Evolutionary conservation across 2,888 invertebrate genomes (phyloP), one percentile per base, ranked within the genome.

Genomic region (Heliconius sara): DNA sequence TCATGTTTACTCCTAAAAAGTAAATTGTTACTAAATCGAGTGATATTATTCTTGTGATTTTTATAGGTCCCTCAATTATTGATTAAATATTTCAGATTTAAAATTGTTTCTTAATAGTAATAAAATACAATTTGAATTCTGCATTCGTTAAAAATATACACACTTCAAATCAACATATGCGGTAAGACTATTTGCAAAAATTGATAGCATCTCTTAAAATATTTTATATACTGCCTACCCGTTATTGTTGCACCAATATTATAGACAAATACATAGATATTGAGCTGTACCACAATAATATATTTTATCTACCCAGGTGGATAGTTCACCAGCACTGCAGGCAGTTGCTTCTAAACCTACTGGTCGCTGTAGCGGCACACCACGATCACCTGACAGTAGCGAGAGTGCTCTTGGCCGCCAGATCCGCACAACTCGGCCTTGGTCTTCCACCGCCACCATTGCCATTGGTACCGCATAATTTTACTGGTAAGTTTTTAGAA

Each of bases 301-400:
- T 52, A 22, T 7, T 30, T 57, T 22, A 0, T 4, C 39, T 0
- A 60, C 22, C 13, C 84, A 96, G 98, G 75, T 97, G 98, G 83
- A 96, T 99, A 83, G 99, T 99, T 4, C 97, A 99, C 87, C 98
- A 99, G 88, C 99, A 99, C 91, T 99, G 99, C 93, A 98, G 99
- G 88, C 98, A 98, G 90, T 95, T 99, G 84, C 96, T 99, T 80
- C 95, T 99, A 84, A 99, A 99, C 94, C 95, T 99, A 83, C 95
- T 99, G 88, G 97, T 99, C 78, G 98, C 98, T 0, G 96, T 98
- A 82, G 97, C 98, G 0, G 97, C 98, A 84, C 99, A 99, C 91
- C 97, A 97, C 87, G 98, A 99, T 92, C 98, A 99, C 93, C 95
- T 99, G 83, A 97, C 97, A 0, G 97, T 99, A 19, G 98, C 98